Percentiles rank a stretch among this genome's conserved stretches.
Evolutionary conservation across 2,113 vertebrate species (phyloP).

Genomic region (Sorex fumeus): DNA sequence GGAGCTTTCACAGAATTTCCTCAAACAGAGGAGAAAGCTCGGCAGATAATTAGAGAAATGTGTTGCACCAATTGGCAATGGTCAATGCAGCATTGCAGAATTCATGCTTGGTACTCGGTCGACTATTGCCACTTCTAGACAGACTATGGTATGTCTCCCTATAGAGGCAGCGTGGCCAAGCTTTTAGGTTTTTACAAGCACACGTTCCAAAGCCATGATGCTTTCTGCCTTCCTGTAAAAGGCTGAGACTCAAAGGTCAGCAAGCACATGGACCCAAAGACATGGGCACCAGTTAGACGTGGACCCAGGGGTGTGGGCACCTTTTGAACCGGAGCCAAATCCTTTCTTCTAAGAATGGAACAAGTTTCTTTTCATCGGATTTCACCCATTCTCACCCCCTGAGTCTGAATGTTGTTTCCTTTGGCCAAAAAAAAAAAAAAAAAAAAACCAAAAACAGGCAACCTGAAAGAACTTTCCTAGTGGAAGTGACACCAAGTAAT

Average conservation of each 20-base stretch:
- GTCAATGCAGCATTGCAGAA: not conserved
- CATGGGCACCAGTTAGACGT: too few species aligned
- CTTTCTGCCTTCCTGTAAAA: not conserved
- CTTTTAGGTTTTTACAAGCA: not conserved
- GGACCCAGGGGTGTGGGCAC: too few species aligned
- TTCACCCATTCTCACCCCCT: not conserved
- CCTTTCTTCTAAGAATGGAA: not conserved
- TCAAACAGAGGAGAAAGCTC: too few species aligned
- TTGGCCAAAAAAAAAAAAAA: too few species aligned
- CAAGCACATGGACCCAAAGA: not conserved
- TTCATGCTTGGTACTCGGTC: not conserved
- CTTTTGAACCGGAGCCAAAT: too few species aligned
- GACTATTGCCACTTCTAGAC: constrained; percentile 28
- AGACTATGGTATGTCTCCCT: not conserved
- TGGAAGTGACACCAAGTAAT: constrained; percentile 45
- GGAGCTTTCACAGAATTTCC: too few species aligned
- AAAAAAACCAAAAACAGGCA: not conserved
- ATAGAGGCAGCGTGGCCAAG: not conserved
- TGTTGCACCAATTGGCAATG: not conserved
- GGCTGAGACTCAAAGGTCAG: not conserved
- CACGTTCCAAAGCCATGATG: not conserved
- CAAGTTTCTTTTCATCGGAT: not conserved
- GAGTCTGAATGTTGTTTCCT: too few species aligned
- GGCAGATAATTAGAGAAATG: not conserved
- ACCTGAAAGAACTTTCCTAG: constrained; percentile 40